These are phyloP conservation scores for Aselliscus stoliczkanus DNA, from an alignment of 2,797 vertebrate genomes.

Conservation along the genomic window DNA sequence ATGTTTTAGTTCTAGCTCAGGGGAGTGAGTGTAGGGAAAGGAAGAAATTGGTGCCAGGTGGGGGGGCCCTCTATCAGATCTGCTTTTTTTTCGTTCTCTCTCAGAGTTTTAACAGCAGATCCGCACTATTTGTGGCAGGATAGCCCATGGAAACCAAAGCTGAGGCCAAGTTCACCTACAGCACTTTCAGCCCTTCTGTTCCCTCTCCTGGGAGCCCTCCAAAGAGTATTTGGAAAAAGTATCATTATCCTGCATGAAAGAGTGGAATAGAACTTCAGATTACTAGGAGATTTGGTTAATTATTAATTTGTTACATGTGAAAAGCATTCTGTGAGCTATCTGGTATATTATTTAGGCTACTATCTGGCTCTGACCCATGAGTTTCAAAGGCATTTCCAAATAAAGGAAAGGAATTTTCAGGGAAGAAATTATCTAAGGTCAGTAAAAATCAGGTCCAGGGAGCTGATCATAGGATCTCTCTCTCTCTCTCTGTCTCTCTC, in stretches of 20 bases:
- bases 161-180: background rate
- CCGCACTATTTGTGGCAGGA: background rate
- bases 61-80: background rate
- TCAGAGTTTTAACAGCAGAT: background rate
- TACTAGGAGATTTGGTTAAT: background rate
- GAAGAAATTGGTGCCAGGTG: rapidly evolving
- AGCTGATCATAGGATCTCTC: background rate
- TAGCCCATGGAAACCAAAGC: background rate
- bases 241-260: background rate
- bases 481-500: background rate
- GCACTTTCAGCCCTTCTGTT: background rate
- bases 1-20: background rate
- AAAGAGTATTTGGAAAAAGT: background rate
- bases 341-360: background rate
- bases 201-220: background rate
- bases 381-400: slow-evolving; percentile 42
- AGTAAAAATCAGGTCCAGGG: background rate
- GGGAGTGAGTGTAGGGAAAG: background rate
- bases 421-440: background rate
- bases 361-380: background rate
- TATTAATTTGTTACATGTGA: background rate
- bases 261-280: background rate
- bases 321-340: background rate
- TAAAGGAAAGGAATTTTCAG: background rate
- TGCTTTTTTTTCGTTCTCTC: background rate